Conservation (phyloP, 2,113 vertebrate genomes). For the Mirza zaza region DNA sequence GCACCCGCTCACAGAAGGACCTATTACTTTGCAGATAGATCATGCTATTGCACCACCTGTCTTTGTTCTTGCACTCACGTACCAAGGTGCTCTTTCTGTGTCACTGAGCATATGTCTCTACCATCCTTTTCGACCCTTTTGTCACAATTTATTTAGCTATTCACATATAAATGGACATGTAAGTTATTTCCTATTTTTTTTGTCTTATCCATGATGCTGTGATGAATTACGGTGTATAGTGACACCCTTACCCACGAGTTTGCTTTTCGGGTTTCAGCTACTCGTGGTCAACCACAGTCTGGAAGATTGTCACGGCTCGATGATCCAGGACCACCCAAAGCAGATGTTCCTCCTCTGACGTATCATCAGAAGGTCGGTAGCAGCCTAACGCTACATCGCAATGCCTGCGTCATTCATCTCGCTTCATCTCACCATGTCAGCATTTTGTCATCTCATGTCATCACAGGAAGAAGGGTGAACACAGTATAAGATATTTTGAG, state of each 20-base stretch:
- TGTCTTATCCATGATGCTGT: background rate
- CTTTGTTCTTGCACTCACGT: background rate
- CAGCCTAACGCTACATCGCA: background rate
- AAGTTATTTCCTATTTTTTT: background rate
- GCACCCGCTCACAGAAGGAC: fast-evolving
- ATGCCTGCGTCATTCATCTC: background rate
- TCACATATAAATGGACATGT: background rate
- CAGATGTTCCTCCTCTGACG: background rate
- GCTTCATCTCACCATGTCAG: background rate
- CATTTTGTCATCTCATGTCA: background rate
- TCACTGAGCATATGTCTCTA: background rate
- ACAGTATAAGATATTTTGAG: background rate
- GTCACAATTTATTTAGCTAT: background rate
- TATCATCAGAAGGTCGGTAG: background rate
- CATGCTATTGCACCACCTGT: background rate
- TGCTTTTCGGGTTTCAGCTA: background rate
- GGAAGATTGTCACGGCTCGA: background rate
- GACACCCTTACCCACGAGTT: background rate
- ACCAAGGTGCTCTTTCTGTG: background rate
- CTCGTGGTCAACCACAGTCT: background rate
- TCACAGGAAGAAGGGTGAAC: background rate
- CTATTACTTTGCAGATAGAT: too few species aligned
- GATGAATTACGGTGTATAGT: background rate
- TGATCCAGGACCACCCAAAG: background rate
- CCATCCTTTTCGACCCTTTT: background rate